A percentile compares a stretch with the other conserved stretches of the same genome.
phyloP scores from a whole-genome alignment of 92 coral and sea anemone genomes.

The Parazoanthus swiftii region DNA sequence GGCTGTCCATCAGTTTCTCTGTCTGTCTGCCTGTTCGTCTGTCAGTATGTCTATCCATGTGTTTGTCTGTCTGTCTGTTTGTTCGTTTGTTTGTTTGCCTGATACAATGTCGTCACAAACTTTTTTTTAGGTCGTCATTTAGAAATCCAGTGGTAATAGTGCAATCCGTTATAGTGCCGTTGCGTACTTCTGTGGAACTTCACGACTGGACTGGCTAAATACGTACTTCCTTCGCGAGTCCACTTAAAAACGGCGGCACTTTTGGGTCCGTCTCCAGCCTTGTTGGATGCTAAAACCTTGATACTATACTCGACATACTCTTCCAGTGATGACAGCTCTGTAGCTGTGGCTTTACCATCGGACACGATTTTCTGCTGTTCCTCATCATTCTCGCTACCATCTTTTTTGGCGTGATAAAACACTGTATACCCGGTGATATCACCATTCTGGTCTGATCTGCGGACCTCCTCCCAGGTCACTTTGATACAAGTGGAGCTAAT shows the following conservation, averaged over 20 bases:
- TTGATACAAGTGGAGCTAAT: neutral
- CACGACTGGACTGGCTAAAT: too few relatives aligned
- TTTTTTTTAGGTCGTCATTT: too few relatives aligned
- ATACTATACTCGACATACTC: neutral
- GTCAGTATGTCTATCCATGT: too few relatives aligned
- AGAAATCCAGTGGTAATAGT: too few relatives aligned
- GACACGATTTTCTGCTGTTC: neutral
- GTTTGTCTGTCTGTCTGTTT: too few relatives aligned
- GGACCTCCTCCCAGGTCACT: neutral
- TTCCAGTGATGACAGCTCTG: neutral
- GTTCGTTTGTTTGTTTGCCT: too few relatives aligned
- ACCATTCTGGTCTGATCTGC: neutral
- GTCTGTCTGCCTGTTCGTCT: too few relatives aligned
- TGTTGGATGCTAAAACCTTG: neutral
- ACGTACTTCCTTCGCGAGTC: neutral
- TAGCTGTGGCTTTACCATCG: neutral
- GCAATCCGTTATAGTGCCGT: too few relatives aligned
- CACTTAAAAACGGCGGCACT: neutral
- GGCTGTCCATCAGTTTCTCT: too few relatives aligned
- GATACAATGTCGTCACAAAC: too few relatives aligned
- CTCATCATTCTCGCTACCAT: neutral
- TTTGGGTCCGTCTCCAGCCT: neutral
- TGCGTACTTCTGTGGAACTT: too few relatives aligned
- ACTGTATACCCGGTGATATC: neutral
- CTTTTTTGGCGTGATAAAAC: neutral